Evolutionary conservation across 1,140 invertebrate species (phyloP).

Genomic region (Drosophila orena): DNA sequence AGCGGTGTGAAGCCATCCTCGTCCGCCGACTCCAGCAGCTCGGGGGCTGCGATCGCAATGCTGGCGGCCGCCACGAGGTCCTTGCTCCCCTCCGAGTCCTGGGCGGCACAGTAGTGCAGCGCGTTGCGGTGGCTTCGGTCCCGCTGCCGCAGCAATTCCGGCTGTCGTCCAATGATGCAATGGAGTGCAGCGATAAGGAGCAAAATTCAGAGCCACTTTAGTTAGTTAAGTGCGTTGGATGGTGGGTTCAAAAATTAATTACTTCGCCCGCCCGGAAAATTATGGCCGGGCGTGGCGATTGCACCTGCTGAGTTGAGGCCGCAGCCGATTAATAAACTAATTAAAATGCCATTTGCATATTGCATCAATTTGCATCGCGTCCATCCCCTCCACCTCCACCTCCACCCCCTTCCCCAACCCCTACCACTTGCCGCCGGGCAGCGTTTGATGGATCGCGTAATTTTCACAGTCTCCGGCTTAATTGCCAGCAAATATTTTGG

Average conservation of each 20-base stretch:
- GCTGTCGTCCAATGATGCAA: constrained; percentile 84
- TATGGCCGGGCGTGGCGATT: constrained; percentile 3
- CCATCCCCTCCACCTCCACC: too few relatives aligned
- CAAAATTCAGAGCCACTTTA: not conserved
- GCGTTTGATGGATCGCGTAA: constrained; percentile 55
- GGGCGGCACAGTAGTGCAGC: constrained; percentile 94
- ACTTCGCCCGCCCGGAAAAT: constrained; percentile 6
- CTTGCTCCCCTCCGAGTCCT: constrained; percentile 86
- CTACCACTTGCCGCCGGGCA: not conserved
- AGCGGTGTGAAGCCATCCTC: constrained; percentile 97
- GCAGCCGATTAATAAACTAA: constrained; percentile 78
- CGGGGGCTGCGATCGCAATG: constrained; percentile 89
- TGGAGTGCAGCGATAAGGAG: not conserved
- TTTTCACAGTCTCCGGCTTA: constrained; percentile 42
- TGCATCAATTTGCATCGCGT: constrained; percentile 14
- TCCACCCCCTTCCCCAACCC: too few relatives aligned
- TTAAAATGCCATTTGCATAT: constrained; percentile 81
- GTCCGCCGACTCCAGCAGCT: constrained; percentile 92
- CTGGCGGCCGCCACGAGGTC: constrained; percentile 87
- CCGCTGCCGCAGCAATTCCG: constrained; percentile 87
- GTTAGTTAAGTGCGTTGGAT: not conserved
- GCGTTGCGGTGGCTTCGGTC: constrained; percentile 94
- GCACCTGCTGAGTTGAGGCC: constrained; percentile 8
- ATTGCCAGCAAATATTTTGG: constrained; percentile 64
- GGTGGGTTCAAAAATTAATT: constrained; percentile 36